phyloP scores from a whole-genome alignment of 2,888 invertebrate species.

The Cordilura impudica region DNA sequence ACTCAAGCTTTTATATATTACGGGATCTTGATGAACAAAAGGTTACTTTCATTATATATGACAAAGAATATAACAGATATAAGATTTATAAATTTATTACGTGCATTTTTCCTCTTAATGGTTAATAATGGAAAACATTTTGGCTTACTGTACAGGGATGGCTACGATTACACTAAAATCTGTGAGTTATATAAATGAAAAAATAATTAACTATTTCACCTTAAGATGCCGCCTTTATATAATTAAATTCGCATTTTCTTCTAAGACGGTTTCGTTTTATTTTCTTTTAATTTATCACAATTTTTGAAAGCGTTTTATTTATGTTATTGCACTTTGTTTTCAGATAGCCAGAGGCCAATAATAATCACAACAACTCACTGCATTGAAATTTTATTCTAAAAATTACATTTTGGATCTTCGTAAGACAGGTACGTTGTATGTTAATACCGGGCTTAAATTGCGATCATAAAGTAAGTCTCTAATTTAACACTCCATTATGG shows the following conservation, averaged over 20 bases:
- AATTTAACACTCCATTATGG: background rate
- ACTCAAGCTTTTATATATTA: too few species aligned
- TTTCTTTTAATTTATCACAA: slow-evolving; percentile 45
- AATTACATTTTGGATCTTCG: background rate
- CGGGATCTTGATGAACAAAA: too few species aligned
- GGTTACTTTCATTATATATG: too few species aligned
- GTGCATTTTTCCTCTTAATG: too few species aligned
- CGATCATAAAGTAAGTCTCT: slow-evolving; percentile 20
- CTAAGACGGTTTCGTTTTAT: slow-evolving; percentile 4
- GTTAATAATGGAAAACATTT: background rate
- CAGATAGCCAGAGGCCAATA: slow-evolving; percentile 38
- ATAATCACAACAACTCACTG: slow-evolving; percentile 54
- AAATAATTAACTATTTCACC: slow-evolving; percentile 52
- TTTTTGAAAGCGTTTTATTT: background rate
- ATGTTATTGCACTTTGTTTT: background rate
- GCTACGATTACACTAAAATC: background rate
- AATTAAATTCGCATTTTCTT: slow-evolving; percentile 59
- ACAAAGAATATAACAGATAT: too few species aligned
- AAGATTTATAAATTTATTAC: too few species aligned
- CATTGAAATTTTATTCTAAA: slow-evolving; percentile 22
- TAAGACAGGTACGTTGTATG: background rate
- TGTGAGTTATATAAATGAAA: background rate
- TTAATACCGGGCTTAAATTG: background rate
- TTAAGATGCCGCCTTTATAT: slow-evolving; percentile 44
- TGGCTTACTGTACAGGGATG: background rate